Base-by-base conservation (phyloP, 2,888 invertebrate genomes). In the Artemia sinica region DNA sequence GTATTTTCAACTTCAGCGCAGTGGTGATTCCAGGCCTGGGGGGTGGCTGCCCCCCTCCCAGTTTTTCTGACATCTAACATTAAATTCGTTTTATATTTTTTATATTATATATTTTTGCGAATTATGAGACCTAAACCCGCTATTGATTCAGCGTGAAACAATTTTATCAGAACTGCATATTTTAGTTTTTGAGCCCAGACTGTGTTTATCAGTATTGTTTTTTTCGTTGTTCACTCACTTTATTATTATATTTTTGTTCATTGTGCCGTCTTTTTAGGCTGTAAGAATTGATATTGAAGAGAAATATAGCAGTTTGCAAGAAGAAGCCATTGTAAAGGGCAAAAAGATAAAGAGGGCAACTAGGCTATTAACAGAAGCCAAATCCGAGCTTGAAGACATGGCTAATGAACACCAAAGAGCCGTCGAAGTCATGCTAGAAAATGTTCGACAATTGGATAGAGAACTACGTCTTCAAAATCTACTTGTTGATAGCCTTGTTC, bases 391-490 rank as follows among this genome's bases (percentile, higher is more conserved):
- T 71, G 86, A 87, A 0, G 91, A 91, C 78, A 85, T 90, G 74
- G 90, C 93, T 76, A 84, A 91, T 72, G 97, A 98, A 75, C 94
- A 96, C 76, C 95, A 96, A 80, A 80, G 95, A 65, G 96, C 97
- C 80, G 93, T 94, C 86, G 97, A 97, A 78, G 91, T 91, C 1
- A 84, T 97, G 18, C 81, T 95, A 73, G 96, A 98, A 77, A 92
- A 90, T 74, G 89, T 96, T 67, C 81, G 96, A 13, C 88, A 92
- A 69, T 82, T 97, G 68, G 87, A 89, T 70, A 81, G 93, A 69
- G 97, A 98, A 79, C 82, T 95, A 65, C 89, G 92, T 71, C 81
- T 96, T 2, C 91, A 95, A 67, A 91, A 91, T 77, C 80, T 92
- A 8, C 87, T 97, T 73, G 85, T 97, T 52, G 91, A 94, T 76